phyloP scores from a whole-genome alignment of 1,140 invertebrate species.

The Drosophila grimshawi region DNA sequence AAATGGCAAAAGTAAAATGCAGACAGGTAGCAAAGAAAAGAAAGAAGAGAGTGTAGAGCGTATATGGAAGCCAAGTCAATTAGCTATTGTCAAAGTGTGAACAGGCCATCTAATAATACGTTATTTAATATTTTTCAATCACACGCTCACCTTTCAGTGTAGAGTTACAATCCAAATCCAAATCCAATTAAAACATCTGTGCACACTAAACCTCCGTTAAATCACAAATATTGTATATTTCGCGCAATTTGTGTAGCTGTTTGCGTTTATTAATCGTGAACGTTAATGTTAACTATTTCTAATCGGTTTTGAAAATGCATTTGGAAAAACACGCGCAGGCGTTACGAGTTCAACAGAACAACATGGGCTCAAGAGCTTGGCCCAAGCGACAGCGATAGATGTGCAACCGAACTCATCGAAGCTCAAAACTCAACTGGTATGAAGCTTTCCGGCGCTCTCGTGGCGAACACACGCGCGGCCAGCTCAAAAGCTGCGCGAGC shows the following conservation, averaged over 20 bases:
- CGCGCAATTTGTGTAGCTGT: constrained; percentile 13
- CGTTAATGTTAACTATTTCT: constrained; percentile 1
- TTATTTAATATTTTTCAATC: neutral
- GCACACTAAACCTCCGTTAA: constrained; percentile 15
- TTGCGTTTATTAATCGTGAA: constrained; percentile 9
- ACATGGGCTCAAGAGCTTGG: constrained; percentile 8
- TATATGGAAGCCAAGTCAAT: constrained; percentile 1
- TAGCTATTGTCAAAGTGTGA: neutral
- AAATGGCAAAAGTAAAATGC: constrained; percentile 25
- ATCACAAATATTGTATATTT: constrained; percentile 2
- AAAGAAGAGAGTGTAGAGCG: neutral
- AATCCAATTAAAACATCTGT: constrained; percentile 1
- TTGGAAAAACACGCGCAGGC: constrained; percentile 50
- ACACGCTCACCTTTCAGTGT: constrained; percentile 9
- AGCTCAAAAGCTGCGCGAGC: constrained; percentile 55
- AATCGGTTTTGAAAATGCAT: neutral
- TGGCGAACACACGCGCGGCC: constrained; percentile 2
- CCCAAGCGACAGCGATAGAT: constrained; percentile 37
- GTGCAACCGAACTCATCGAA: constrained; percentile 74
- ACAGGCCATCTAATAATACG: neutral
- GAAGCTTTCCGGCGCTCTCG: constrained; percentile 5
- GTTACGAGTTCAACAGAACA: constrained; percentile 50
- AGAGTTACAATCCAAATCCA: constrained; percentile 11
- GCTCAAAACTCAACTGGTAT: constrained; percentile 71
- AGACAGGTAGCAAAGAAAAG: constrained; percentile 16